Base-by-base conservation (phyloP, 2,113 vertebrate species). In the Mungos mungo region DNA sequence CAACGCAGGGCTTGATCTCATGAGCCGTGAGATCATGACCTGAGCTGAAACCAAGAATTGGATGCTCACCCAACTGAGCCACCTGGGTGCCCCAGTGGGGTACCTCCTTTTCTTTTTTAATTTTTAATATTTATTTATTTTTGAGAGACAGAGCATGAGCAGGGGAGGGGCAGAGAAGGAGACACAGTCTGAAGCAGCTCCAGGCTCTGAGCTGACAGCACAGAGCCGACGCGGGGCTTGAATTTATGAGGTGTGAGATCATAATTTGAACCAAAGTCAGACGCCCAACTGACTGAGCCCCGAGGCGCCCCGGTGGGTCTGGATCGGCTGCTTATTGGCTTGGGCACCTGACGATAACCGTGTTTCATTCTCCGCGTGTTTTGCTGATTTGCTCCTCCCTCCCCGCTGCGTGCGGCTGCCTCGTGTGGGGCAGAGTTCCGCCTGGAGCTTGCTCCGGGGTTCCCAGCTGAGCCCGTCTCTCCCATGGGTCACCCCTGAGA, bases 401-500 rank as follows among this genome's bases (percentile, higher is more conserved):
- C 18, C 33, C 27, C 9, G 45, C 65, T 1, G 65, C 0, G n/a
- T n/a, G 35, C 31, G 9, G 21, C 63, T 85, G 52, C 25, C 69
- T 8, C 6, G 54, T 57, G 54, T 6, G 7, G 54, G 54, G 1
- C 3, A 21, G 88, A 72, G 60, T 3, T 97, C 60, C 72, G 2
- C 93, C 85, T 15, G 21, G 33, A 31, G 90, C n/a, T 95, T 45
- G 54, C 54, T 25, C 9, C 5, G 60, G 31, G 9, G 2, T 27
- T 80, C 74, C 72, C 85, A 38, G 60, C 60, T 25, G 19, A 52
- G 38, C 16, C 91, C 60, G 41, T 94, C 87, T 87, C 84, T n/a
- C 4, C 41, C 16, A 1, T 11, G 1, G 9, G 0, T 16, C 2
- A 27, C 31, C 13, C 35, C 0, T 0, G 6, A 1, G 63, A 79